These are phyloP conservation scores for Xiphophorus maculatus DNA, from an alignment of 2,113 vertebrate species.

Conservation along the genomic window DNA sequence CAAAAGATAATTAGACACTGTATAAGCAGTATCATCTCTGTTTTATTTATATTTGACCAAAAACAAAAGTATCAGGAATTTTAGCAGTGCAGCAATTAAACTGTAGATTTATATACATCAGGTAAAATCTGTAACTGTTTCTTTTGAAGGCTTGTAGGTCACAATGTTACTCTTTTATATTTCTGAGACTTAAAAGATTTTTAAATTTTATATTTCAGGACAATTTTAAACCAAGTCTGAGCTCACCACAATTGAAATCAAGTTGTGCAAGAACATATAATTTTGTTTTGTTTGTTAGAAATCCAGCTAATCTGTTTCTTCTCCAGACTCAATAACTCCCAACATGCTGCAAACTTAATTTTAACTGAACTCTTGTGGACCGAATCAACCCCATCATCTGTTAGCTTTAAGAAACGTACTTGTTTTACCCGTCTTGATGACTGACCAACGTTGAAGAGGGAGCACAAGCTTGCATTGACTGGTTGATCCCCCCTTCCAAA, in stretches of 20 bases:
- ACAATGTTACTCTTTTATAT: background rate
- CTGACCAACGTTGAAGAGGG: constrained; percentile 23
- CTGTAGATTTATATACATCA: background rate
- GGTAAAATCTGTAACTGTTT: background rate
- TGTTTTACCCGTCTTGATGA: constrained; percentile 65
- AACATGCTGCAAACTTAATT: background rate
- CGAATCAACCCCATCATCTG: background rate
- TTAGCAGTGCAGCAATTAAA: background rate
- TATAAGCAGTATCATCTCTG: background rate
- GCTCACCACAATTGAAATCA: background rate
- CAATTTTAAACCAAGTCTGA: no score
- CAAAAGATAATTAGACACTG: background rate
- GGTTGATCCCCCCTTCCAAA: background rate
- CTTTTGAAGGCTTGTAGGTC: background rate
- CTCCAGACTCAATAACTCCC: background rate
- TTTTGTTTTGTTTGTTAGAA: no score
- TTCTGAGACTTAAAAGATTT: background rate
- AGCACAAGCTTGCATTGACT: constrained; percentile 37
- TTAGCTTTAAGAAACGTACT: background rate
- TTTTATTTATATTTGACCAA: background rate
- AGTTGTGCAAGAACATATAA: background rate
- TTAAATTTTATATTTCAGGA: background rate
- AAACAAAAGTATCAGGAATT: background rate
- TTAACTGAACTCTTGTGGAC: background rate
- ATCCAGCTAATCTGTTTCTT: no score